Evolutionary conservation across 2,888 invertebrate species (phyloP), one percentile per base, ranked within the genome.

Genomic region (Bellardia pandia): DNA sequence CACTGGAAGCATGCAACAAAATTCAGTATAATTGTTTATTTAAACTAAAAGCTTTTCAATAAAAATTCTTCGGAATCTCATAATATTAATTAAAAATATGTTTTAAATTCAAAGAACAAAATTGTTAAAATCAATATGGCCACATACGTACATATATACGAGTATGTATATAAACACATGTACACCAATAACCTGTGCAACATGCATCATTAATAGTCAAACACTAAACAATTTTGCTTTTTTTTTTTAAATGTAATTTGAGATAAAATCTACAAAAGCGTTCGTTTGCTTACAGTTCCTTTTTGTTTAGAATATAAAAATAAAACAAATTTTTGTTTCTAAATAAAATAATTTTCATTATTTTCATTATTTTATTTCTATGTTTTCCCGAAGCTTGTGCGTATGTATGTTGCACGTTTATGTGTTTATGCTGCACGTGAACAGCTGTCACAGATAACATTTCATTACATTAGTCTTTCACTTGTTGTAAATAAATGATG

Each of bases 401-500:
- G 66, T 62, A 53, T 51, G 40, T 62, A 68, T 16, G 45, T 13
- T 45, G 45, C 11, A 37, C 37, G 16, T 56, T 5, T 16, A n/a
- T 16, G 33, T 62, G 23, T 74, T 66, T 72, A 30, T 79, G 62
- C 62, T 81, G 37, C 77, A 81, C 84, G 86, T 81, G 84, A 76
- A 74, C 88, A 88, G 85, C 85, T 86, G 88, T 71, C 85, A 66
- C 9, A 71, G 78, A 76, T 75, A 72, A 66, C 81, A 85, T 80
- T 81, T 62, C 80, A 87, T 85, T 87, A 68, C 78, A 85, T 85
- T 78, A 62, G 42, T 83, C 40, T 71, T 69, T 14, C 60, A 56
- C 64, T 71, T 62, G 51, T 66, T 74, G 60, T 72, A 74, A 62
- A 51, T 77, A 72, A 86, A 82, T 77, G 51, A 77, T 86, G 72